Evolutionary conservation across 2,113 vertebrate species (phyloP), one percentile per base, ranked within the genome.

Genomic region (Paracanthobrama guichenoti): DNA sequence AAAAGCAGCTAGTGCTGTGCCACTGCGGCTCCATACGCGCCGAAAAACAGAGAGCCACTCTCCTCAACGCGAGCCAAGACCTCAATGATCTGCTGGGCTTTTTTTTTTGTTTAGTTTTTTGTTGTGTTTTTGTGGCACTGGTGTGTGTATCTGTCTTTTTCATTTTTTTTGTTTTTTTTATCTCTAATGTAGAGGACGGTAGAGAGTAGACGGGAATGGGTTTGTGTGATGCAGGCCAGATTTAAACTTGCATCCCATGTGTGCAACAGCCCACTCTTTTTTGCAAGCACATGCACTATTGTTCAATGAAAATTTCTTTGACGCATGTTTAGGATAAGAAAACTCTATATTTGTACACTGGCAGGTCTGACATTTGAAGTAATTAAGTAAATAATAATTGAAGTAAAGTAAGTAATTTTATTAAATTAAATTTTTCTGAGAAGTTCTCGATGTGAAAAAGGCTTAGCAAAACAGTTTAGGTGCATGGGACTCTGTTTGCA

Each of bases 401-500:
- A 39, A 39, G 39, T 39, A 39, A 39, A 39, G 6, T 6, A 39
- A 39, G 39, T 39, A 1, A 35, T 76, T 86, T 84, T 48, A 83
- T 48, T 66, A 13, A 84, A 84, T 72, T 20, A 0, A 0, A 13
- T 48, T 53, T 48, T 48, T 53, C 28, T 64, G 44, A 55, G 6
- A 72, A 42, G 57, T 3, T 31, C 82, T 78, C n/a, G 64, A 0
- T 24, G 39, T 71, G 66, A 76, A 74, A 75, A 35, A 60, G 59
- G 24, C 76, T 72, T 57, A 81, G 53, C 44, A 8, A 81, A 80
- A 90, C 75, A 85, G 87, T 92, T 86, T 89, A 76, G 73, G 71
- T 74, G 76, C 16, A 28, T 55, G 31, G 59, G 74, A 28, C 84
- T 62, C 9, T 28, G 90, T 95, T 95, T 94, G 89, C 91, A 89